Evolutionary conservation across 1,140 invertebrate species (phyloP), one percentile per base, ranked within the genome.

Genomic region (Drosophila watanabei): DNA sequence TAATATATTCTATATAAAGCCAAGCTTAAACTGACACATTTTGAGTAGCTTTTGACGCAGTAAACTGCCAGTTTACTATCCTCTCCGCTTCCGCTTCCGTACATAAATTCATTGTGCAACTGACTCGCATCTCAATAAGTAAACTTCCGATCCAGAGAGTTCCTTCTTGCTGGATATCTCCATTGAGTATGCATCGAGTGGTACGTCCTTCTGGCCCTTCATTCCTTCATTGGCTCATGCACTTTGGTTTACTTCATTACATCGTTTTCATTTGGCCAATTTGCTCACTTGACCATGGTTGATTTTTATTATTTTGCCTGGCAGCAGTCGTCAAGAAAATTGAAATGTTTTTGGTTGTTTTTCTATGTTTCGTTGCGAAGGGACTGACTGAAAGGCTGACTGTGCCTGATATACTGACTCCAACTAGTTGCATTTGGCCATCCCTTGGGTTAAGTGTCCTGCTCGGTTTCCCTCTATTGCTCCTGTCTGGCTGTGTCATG

Each of bases 191-290:
- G 58, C 70, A 75, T 63, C 39, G 70, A 75, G 49, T 60, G 45
- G 37, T 39, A 13, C 45, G 11, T 33, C 28, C 14, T 46, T 20
- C 28, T 18, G 46, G n/a, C 49, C 16, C 61, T 33, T 14, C 37
- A 13, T 51, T 39, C 39, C 39, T 46, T 20, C 57, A 62, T 28
- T 75, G 46, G 54, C 33, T 61, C 57, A 48, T 80, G 62, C 62
- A 49, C 60, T 66, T 60, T 76, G 60, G 75, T 87, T 86, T 81
- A 61, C 64, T 86, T 86, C 75, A 79, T 70, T 79, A 79, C 58
- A 80, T 68, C 64, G 54, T 77, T 82, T 75, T 57, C 79, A 87
- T 82, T 86, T 68, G 62, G 69, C 49, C 79, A 86, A 76, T 86
- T 87, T 86, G 80, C 59, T 35, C 49, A 65, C 62, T 79, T 82